These are phyloP conservation scores for Mastigias papua DNA, from an alignment of 30 jellyfish, hydroid and myxozoan genomes.

Conservation along the genomic window DNA sequence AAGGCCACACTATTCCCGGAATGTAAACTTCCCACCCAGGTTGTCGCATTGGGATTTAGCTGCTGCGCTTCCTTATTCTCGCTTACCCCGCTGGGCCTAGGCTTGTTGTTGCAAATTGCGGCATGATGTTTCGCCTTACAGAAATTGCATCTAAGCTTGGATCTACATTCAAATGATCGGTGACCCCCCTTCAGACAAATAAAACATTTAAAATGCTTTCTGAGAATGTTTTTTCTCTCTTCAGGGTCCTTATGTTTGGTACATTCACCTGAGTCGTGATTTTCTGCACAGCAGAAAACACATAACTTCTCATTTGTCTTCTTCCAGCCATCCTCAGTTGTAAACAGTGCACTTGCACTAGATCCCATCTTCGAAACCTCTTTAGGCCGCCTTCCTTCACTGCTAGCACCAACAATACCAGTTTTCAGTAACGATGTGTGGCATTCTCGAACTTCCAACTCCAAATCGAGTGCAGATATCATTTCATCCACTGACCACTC, in stretches of 20 bases:
- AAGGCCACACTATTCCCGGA: slow-evolving; percentile 59
- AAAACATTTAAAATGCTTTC: slow-evolving; percentile 1
- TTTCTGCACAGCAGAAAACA: neutral
- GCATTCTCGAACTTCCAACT: slow-evolving; percentile 27
- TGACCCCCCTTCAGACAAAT: slow-evolving; percentile 14
- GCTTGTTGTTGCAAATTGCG: slow-evolving; percentile 17
- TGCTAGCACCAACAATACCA: neutral
- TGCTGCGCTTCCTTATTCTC: slow-evolving; percentile 43
- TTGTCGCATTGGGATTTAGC: neutral
- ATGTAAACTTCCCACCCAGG: slow-evolving; percentile 33
- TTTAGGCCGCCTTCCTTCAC: neutral
- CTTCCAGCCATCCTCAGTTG: slow-evolving; percentile 3
- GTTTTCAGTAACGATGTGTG: slow-evolving; percentile 4
- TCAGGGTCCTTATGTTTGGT: neutral
- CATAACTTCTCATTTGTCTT: neutral
- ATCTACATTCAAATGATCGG: slow-evolving; percentile 36
- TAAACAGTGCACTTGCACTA: neutral
- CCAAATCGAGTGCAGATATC: slow-evolving; percentile 9
- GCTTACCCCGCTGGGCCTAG: neutral
- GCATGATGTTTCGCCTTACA: slow-evolving; percentile 48
- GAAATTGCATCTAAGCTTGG: slow-evolving; percentile 1
- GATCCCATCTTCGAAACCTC: neutral
- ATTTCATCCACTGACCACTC: slow-evolving; percentile 33
- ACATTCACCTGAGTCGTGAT: slow-evolving; percentile 12
- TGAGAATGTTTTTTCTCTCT: slow-evolving; percentile 35